phyloP scores from a whole-genome alignment of 2,113 vertebrate genomes.

The Callipepla californica region DNA sequence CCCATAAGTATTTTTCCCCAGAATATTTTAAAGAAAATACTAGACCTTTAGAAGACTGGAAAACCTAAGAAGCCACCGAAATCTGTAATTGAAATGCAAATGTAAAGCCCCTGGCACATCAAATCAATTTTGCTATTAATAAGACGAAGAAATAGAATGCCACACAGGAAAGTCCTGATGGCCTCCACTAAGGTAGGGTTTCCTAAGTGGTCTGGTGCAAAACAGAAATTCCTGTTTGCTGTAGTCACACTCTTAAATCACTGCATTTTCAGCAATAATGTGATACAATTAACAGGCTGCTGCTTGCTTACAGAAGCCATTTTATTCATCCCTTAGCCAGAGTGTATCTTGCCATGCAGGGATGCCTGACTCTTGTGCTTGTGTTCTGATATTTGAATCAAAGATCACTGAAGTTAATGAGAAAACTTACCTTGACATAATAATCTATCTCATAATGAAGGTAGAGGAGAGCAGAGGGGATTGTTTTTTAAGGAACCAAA shows the following conservation, averaged over 20 bases:
- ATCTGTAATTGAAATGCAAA: conserved; percentile 57
- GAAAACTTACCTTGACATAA: conserved; percentile 36
- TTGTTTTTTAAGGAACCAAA: conserved; percentile 21
- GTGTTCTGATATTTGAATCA: neutral
- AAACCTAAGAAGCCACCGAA: conserved; percentile 13
- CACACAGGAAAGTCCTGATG: neutral
- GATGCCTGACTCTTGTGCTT: neutral
- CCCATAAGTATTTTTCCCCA: neutral
- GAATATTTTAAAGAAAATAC: neutral
- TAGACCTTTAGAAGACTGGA: conserved; percentile 24
- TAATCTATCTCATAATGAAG: neutral
- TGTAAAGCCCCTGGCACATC: conserved; percentile 23
- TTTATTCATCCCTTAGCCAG: conserved; percentile 8
- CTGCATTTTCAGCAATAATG: neutral
- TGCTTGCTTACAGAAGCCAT: neutral
- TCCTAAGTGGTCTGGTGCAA: conserved; percentile 1
- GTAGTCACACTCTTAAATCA: neutral
- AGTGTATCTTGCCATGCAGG: neutral
- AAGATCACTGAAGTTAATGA: conserved; percentile 44
- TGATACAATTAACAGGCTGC: conserved; percentile 19
- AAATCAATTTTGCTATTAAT: conserved; percentile 48
- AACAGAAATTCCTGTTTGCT: conserved; percentile 26
- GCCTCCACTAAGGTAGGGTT: conserved; percentile 1
- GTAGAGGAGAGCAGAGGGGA: neutral
- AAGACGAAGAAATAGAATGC: conserved; percentile 33